These are phyloP conservation scores for Leptura quadrifasciata DNA, from an alignment of 2,888 invertebrate genomes.

Conservation along the genomic window DNA sequence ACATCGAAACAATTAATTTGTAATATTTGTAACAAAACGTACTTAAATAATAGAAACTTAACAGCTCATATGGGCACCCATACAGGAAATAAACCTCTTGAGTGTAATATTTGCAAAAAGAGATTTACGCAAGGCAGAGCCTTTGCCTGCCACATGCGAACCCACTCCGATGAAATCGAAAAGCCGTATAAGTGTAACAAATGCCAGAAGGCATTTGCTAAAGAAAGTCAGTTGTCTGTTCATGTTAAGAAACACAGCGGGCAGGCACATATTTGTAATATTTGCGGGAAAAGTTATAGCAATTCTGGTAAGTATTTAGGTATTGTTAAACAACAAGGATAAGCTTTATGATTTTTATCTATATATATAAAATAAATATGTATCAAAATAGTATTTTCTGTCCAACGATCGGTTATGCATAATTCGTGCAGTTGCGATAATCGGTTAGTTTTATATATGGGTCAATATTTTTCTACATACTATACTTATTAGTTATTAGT, in stretches of 20 bases:
- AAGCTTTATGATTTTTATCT: no score
- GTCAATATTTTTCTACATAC: no score
- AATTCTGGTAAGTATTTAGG: constrained; percentile 58
- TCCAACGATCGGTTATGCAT: no score
- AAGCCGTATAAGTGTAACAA: constrained; percentile 59
- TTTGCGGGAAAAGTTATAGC: constrained; percentile 63
- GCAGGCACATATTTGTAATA: constrained; percentile 56
- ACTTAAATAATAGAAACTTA: constrained; percentile 60
- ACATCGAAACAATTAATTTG: constrained; percentile 52
- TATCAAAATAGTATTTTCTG: no score
- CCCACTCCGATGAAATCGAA: constrained; percentile 62
- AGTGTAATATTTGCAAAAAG: constrained; percentile 63
- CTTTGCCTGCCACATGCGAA: constrained; percentile 63
- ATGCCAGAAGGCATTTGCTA: constrained; percentile 61
- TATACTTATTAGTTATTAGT: no score
- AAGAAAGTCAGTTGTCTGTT: constrained; percentile 58
- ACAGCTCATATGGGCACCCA: constrained; percentile 62
- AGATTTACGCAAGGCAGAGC: constrained; percentile 64
- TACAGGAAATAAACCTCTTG: constrained; percentile 55
- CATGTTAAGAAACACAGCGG: constrained; percentile 61
- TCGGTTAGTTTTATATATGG: no score
- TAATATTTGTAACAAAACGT: constrained; percentile 62
- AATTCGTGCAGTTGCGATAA: no score
- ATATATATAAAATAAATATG: no score
- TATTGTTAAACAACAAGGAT: no score